Conservation (phyloP, 2,113 vertebrate genomes). For the Podocnemis expansa region DNA sequence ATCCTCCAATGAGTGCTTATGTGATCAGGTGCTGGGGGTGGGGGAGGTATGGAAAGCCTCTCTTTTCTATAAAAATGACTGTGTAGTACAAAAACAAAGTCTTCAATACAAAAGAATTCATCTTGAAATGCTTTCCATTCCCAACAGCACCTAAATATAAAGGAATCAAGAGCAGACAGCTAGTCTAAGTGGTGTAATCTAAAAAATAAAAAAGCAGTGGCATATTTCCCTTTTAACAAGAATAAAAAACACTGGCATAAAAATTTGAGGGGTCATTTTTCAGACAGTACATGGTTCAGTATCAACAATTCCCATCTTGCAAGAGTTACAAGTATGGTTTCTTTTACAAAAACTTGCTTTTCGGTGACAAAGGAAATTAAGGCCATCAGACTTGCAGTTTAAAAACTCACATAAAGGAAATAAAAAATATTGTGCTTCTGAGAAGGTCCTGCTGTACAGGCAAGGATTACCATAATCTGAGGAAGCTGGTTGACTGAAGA, state of each 20-base stretch:
- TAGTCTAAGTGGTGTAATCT: conserved; percentile 52
- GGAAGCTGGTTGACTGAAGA: conserved; percentile 41
- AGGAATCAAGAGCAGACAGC: conserved; percentile 63
- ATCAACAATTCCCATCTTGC: conserved; percentile 70
- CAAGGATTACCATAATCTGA: conserved; percentile 51
- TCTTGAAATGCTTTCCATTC: conserved; percentile 60
- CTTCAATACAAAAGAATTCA: conserved; percentile 71
- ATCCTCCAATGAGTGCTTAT: conserved; percentile 38
- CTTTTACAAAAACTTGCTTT: conserved; percentile 67
- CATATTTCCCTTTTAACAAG: conserved; percentile 63
- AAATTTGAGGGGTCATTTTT: conserved; percentile 43
- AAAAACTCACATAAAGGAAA: conserved; percentile 76
- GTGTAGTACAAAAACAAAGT: conserved; percentile 54
- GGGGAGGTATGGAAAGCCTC: conserved; percentile 27
- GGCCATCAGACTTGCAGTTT: conserved; percentile 78
- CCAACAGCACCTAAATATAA: conserved; percentile 75
- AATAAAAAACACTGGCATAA: conserved; percentile 58
- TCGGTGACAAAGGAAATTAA: conserved; percentile 77
- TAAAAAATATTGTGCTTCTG: conserved; percentile 82
- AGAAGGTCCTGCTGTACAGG: conserved; percentile 76
- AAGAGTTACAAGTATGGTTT: conserved; percentile 65
- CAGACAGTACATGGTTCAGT: conserved; percentile 56
- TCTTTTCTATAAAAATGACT: conserved; percentile 58
- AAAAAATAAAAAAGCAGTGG: conserved; percentile 57
- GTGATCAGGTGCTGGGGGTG: conserved; percentile 18